Evolutionary conservation across 2,113 vertebrate species (phyloP).

Genomic region (Hippocampus abdominalis): DNA sequence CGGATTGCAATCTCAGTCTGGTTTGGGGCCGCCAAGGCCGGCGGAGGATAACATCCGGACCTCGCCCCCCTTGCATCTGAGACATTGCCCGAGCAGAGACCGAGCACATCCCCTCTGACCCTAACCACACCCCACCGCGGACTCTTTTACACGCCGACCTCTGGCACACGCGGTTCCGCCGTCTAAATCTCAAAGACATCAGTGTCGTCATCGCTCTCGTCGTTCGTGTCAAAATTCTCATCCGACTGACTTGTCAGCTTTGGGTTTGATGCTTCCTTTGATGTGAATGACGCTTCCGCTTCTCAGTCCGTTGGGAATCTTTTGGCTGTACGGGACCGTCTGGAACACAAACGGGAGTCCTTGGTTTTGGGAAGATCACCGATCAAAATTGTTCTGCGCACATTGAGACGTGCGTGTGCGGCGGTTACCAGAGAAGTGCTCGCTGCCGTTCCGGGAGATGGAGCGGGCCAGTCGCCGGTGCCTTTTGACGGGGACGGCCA

Average conservation of each 20-base stretch:
- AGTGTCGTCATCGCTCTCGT: not conserved
- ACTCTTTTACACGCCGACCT: too few relatives aligned
- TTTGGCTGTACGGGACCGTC: slow-evolving; percentile 1
- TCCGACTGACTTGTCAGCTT: slow-evolving; percentile 35
- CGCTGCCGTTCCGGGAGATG: not conserved
- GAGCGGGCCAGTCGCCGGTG: not conserved
- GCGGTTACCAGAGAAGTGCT: slow-evolving; percentile 28
- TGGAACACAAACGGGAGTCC: slow-evolving; percentile 3
- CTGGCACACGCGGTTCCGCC: too few relatives aligned
- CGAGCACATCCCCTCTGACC: too few relatives aligned
- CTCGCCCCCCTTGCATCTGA: too few relatives aligned
- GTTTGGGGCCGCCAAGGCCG: too few relatives aligned
- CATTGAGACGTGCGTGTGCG: not conserved
- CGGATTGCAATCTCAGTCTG: too few relatives aligned
- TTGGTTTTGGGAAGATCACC: too few relatives aligned
- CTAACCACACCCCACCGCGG: too few relatives aligned
- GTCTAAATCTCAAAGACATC: too few relatives aligned
- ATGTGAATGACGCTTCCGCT: slow-evolving; percentile 39
- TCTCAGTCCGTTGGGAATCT: slow-evolving; percentile 19
- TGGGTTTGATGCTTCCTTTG: slow-evolving; percentile 31
- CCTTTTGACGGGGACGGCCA: not conserved
- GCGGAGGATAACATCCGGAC: too few relatives aligned
- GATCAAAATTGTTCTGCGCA: accelerated
- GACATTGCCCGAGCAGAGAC: too few relatives aligned
- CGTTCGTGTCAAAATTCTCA: not conserved